Percentiles rank a stretch among this genome's conserved stretches.
Evolutionary conservation across 2,888 invertebrate species (phyloP).

Genomic region (Invenusta paracnida): DNA sequence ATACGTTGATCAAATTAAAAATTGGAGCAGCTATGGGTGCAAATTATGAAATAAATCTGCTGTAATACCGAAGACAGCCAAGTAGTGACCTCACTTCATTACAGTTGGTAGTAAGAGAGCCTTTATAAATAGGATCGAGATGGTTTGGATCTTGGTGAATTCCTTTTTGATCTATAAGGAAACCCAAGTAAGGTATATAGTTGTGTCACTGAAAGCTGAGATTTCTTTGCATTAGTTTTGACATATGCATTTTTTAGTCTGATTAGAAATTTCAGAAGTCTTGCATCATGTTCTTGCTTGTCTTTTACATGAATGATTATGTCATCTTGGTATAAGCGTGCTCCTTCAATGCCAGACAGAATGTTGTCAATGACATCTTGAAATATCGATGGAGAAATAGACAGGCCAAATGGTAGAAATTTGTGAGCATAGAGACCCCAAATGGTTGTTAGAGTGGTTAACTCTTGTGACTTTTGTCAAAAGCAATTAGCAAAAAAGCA

Average conservation of each 20-base stretch:
- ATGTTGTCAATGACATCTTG: not conserved
- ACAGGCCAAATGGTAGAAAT: not conserved
- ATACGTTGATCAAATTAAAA: not conserved
- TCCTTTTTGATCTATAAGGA: not conserved
- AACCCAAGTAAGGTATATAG: not conserved
- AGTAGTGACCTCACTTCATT: not conserved
- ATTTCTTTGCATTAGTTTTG: conserved; percentile 12
- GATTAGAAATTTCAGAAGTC: not conserved
- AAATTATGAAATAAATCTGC: not conserved
- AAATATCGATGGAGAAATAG: not conserved
- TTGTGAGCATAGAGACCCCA: not conserved
- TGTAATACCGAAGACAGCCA: conserved; percentile 9
- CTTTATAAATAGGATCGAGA: not conserved
- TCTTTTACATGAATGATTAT: not conserved
- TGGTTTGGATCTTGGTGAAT: not conserved
- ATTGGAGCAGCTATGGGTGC: not conserved
- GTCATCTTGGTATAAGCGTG: not conserved
- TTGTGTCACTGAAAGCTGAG: not conserved
- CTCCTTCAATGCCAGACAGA: not conserved
- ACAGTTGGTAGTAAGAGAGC: not conserved
- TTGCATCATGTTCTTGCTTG: not conserved
- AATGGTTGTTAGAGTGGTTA: not conserved
- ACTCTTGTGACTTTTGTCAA: not conserved
- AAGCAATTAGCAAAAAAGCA: conserved; percentile 16
- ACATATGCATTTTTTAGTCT: not conserved